Conservation (phyloP, 2,113 vertebrate genomes). For the Onychostruthus taczanowskii region DNA sequence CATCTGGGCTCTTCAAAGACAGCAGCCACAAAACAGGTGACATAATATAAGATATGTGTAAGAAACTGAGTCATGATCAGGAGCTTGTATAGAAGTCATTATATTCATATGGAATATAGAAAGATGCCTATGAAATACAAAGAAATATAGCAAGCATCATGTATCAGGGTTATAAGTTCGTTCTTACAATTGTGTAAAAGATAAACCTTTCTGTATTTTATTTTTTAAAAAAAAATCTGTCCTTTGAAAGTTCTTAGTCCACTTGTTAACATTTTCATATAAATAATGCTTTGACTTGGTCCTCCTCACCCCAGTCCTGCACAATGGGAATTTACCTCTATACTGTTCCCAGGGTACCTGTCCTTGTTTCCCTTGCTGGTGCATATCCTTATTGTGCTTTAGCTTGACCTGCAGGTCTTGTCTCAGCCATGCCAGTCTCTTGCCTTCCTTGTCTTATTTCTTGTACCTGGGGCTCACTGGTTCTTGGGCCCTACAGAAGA, state of each 20-base stretch:
- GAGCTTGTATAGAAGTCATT: not conserved
- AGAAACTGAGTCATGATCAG: not conserved
- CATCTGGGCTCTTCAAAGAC: not conserved
- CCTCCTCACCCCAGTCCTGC: not conserved
- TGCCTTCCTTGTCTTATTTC: not conserved
- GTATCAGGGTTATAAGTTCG: not conserved
- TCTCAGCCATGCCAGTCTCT: not conserved
- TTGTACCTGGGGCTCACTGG: not conserved
- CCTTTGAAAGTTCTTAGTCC: not conserved
- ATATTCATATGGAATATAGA: not conserved
- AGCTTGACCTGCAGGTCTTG: fast-evolving
- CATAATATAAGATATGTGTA: not conserved
- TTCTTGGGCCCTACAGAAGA: not conserved
- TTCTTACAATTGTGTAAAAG: not conserved
- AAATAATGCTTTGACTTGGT: not conserved
- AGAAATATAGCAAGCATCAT: not conserved
- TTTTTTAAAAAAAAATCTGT: not conserved
- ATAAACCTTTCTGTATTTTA: not conserved
- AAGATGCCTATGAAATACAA: not conserved
- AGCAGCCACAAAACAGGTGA: not conserved
- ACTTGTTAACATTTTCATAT: not conserved
- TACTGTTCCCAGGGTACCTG: too few relatives aligned
- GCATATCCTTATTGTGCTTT: too few relatives aligned
- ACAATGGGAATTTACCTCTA: too few relatives aligned
- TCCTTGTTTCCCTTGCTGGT: not conserved